Evolutionary conservation across 2,888 invertebrate genomes (phyloP).

Genomic region (Tribolium freemani): DNA sequence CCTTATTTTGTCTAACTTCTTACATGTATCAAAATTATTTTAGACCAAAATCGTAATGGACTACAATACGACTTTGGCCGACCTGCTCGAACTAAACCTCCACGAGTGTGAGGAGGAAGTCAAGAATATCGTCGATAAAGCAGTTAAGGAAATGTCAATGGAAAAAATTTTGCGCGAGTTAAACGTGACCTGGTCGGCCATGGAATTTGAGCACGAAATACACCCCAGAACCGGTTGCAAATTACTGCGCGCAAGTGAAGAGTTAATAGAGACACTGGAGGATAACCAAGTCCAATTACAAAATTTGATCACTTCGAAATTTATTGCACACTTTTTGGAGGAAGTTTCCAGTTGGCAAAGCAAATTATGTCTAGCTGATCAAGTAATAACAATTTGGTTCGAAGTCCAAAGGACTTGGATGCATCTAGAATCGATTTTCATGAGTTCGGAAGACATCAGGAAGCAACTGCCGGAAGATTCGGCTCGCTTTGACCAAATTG

Average conservation of each 20-base stretch:
- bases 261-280: constrained; percentile 95
- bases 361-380: constrained; percentile 92
- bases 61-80: constrained; percentile 90
- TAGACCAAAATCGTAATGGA: constrained; percentile 96
- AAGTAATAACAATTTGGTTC: constrained; percentile 93
- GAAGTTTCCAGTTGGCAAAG: constrained; percentile 96
- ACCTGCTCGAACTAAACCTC: constrained; percentile 90
- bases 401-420: constrained; percentile 98
- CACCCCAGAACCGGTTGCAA: constrained; percentile 91
- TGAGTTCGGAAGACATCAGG: constrained; percentile 97
- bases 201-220: constrained; percentile 93
- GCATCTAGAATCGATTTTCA: constrained; percentile 97
- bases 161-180: constrained; percentile 94
- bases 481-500: constrained; percentile 91
- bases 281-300: constrained; percentile 98
- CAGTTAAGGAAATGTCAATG: constrained; percentile 99
- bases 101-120: constrained; percentile 99
- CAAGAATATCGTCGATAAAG: constrained; percentile 97
- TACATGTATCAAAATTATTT: constrained; percentile 43
- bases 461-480: constrained; percentile 95
- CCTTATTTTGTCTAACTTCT: no score
- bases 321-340: constrained; percentile 94
- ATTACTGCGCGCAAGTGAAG: constrained; percentile 91
- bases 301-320: constrained; percentile 96
- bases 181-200: constrained; percentile 90